Conservation (phyloP, 1,140 invertebrate genomes). For the Dendroctonus ponderosae region DNA sequence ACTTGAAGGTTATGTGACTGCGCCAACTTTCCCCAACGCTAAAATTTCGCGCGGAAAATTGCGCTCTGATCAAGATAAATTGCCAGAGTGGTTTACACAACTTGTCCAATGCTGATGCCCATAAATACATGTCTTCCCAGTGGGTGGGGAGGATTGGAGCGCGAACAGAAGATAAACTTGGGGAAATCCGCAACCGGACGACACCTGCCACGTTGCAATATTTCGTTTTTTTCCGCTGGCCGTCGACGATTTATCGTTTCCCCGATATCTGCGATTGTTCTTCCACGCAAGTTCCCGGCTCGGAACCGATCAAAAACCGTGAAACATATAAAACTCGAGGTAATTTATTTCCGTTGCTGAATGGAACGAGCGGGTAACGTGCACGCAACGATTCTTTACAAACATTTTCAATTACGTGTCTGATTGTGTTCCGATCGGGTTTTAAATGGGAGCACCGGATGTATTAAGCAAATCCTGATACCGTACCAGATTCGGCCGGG, state of each 20-base stretch:
- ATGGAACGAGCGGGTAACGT: conserved; percentile 4
- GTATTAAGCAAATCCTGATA: too few species aligned
- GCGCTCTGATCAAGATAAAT: neutral
- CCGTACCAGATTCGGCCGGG: too few species aligned
- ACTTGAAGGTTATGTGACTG: neutral
- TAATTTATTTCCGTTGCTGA: conserved; percentile 25
- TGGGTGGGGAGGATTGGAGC: neutral
- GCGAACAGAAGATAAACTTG: conserved; percentile 17
- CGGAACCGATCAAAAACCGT: conserved; percentile 20
- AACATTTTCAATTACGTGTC: conserved; percentile 20
- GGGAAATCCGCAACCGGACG: conserved; percentile 24
- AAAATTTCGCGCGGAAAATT: neutral
- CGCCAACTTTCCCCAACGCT: neutral
- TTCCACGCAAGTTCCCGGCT: conserved; percentile 23
- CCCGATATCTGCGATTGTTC: conserved; percentile 23
- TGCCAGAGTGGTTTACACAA: neutral
- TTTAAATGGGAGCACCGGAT: neutral
- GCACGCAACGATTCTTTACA: conserved; percentile 13
- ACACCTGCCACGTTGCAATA: conserved; percentile 24
- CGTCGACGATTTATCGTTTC: conserved; percentile 13
- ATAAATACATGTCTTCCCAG: neutral
- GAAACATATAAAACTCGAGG: conserved; percentile 19
- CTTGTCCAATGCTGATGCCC: neutral
- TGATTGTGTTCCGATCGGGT: conserved; percentile 3
- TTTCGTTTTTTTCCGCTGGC: conserved; percentile 8